A percentile compares a stretch with the other conserved stretches of the same genome.
phyloP scores from a whole-genome alignment of 2,888 invertebrate genomes.

The Idaea aversata region DNA sequence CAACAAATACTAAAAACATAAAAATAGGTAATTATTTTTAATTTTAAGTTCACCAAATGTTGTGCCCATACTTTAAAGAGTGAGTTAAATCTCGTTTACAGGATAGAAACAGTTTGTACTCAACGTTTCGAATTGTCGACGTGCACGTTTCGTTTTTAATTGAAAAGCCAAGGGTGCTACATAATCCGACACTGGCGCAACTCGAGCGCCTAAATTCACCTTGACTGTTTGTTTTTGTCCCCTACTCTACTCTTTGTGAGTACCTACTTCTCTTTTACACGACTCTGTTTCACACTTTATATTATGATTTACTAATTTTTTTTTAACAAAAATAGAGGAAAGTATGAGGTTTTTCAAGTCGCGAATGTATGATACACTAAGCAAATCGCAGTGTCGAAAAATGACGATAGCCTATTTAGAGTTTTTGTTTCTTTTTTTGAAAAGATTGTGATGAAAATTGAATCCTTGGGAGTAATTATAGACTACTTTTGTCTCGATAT shows the following conservation, averaged over 20 bases:
- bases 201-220: constrained; percentile 53
- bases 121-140: constrained; percentile 51
- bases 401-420: too few species aligned
- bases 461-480: too few species aligned
- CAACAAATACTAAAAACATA: too few species aligned
- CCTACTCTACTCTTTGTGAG: constrained; percentile 38
- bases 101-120: constrained; percentile 43
- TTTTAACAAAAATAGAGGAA: too few species aligned
- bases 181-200: constrained; percentile 54
- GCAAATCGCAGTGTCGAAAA: too few species aligned
- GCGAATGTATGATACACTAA: too few species aligned
- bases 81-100: constrained; percentile 48
- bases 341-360: too few species aligned
- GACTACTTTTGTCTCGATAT: too few species aligned
- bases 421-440: too few species aligned
- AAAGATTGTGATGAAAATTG: too few species aligned
- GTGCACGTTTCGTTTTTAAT: constrained; percentile 63
- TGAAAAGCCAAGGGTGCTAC: constrained; percentile 65
- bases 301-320: constrained; percentile 6
- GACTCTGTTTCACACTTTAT: constrained; percentile 33
- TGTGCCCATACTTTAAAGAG: not conserved
- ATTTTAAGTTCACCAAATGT: too few species aligned
- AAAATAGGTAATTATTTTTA: too few species aligned
- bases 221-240: constrained; percentile 54
- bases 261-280: constrained; percentile 41